Conservation (phyloP, 2,888 invertebrate genomes). For the Apotomis capreana region DNA sequence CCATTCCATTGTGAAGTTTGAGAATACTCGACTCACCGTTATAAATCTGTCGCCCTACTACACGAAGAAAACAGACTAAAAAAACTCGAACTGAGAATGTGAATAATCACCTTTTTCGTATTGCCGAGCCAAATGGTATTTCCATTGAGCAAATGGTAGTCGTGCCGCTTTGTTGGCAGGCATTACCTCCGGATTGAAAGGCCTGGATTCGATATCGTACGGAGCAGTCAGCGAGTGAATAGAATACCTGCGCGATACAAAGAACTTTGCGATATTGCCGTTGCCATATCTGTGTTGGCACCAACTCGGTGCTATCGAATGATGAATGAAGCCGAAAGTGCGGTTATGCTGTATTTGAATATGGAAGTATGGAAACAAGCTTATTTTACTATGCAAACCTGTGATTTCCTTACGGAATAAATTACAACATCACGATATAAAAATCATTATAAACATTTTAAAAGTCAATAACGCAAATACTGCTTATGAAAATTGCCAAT, state of each 20-base stretch:
- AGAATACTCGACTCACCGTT: background rate
- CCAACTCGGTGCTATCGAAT: slow-evolving; percentile 14
- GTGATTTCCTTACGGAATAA: too few relatives aligned
- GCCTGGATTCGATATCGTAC: slow-evolving; percentile 66
- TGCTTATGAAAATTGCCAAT: too few relatives aligned
- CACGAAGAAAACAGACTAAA: slow-evolving; percentile 18
- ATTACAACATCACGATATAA: too few relatives aligned
- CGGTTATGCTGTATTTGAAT: background rate
- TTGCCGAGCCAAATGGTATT: slow-evolving; percentile 66
- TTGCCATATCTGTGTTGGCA: slow-evolving; percentile 36
- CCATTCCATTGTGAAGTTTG: background rate
- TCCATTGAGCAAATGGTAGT: slow-evolving; percentile 64
- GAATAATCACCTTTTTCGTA: slow-evolving; percentile 54
- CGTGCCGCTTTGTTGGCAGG: slow-evolving; percentile 68
- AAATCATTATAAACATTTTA: too few relatives aligned
- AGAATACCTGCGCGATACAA: slow-evolving; percentile 65
- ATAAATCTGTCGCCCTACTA: slow-evolving; percentile 3
- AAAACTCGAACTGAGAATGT: slow-evolving; percentile 36
- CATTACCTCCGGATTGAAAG: slow-evolving; percentile 64
- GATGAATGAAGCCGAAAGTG: slow-evolving; percentile 18
- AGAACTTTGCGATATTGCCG: slow-evolving; percentile 52
- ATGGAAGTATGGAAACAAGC: too few relatives aligned
- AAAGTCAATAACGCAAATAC: too few relatives aligned
- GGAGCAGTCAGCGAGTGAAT: slow-evolving; percentile 58
- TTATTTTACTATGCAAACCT: too few relatives aligned